Conservation (phyloP, 2,113 vertebrate species). For the Rhynchopsitta pachyrhyncha region DNA sequence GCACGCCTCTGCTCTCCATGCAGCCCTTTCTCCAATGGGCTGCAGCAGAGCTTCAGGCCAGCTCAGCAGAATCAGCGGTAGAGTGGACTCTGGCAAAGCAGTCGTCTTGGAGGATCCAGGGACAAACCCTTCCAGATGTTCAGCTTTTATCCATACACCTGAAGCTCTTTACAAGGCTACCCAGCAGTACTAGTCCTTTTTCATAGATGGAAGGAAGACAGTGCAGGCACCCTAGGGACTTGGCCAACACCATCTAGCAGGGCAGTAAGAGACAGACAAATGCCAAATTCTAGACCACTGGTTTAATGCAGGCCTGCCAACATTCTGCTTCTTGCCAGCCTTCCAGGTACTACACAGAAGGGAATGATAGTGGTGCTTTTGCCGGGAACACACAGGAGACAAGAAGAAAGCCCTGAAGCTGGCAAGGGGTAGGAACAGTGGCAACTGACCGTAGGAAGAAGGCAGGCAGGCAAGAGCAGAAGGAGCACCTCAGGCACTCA, state of each 20-base stretch:
- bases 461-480: neutral
- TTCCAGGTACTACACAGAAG: neutral
- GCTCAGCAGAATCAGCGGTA: neutral
- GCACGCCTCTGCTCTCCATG: neutral
- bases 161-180: neutral
- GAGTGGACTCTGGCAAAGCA: neutral
- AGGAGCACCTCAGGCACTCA: neutral
- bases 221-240: neutral
- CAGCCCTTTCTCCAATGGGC: fast-evolving
- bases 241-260: neutral
- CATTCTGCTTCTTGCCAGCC: neutral
- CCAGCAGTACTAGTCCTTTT: neutral
- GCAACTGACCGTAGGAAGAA: neutral
- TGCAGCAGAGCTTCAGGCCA: neutral
- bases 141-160: neutral
- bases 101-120: neutral
- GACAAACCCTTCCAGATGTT: neutral
- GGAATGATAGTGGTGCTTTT: neutral
- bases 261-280: neutral
- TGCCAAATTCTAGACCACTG: neutral
- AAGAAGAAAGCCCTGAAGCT: neutral
- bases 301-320: neutral
- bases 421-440: neutral
- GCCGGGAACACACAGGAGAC: neutral
- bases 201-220: neutral